phyloP scores from a whole-genome alignment of 1,140 invertebrate species.

The Drosophila rufa region DNA sequence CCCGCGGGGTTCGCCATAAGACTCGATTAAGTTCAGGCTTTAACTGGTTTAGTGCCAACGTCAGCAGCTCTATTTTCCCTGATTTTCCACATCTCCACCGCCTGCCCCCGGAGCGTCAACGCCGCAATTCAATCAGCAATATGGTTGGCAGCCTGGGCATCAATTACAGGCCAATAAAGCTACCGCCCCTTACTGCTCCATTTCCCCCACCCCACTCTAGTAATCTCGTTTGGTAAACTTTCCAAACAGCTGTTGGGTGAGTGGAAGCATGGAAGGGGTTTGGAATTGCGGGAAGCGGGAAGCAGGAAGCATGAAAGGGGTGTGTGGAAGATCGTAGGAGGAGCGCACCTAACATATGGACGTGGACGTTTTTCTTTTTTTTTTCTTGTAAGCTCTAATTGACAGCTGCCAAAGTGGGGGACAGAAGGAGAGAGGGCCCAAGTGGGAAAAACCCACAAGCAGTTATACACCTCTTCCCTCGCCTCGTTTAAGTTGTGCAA shows the following conservation, averaged over 20 bases:
- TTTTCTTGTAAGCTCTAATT: constrained; percentile 61
- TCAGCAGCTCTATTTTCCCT: constrained; percentile 25
- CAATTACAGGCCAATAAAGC: constrained; percentile 62
- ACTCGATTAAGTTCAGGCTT: constrained; percentile 21
- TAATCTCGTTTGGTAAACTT: constrained; percentile 58
- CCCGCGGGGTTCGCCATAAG: constrained; percentile 2
- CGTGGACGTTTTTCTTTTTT: constrained; percentile 24
- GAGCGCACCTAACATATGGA: constrained; percentile 44
- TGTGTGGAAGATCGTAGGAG: constrained; percentile 13
- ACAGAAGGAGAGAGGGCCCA: not conserved
- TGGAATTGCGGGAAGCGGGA: constrained; percentile 9
- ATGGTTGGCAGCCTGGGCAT: constrained; percentile 40
- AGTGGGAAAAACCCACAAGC: constrained; percentile 54
- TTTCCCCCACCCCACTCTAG: constrained; percentile 3
- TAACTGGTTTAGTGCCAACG: constrained; percentile 33
- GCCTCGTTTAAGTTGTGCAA: constrained; percentile 70
- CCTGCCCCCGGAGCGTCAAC: constrained; percentile 11
- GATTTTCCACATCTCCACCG: not conserved
- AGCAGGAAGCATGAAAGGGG: not conserved
- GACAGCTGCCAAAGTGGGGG: constrained; percentile 51
- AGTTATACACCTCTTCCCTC: constrained; percentile 6
- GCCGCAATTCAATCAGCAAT: constrained; percentile 53
- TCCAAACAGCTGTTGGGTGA: constrained; percentile 47
- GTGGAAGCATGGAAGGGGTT: constrained; percentile 6
- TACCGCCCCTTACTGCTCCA: not conserved